Conservation (phyloP, 2,888 invertebrate species). For the Lingula anatina region DNA sequence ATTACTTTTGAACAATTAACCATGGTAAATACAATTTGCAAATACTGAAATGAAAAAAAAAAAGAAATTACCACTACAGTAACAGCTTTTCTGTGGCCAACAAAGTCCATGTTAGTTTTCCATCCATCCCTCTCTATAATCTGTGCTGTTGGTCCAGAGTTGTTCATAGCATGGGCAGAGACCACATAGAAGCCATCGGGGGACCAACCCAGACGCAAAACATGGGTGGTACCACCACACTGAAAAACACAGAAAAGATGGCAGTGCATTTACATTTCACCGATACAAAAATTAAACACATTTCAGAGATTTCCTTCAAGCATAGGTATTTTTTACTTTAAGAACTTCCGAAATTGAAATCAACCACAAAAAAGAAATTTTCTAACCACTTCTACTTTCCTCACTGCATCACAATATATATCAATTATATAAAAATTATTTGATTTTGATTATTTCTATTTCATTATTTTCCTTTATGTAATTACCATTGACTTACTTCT, state of each 20-base stretch:
- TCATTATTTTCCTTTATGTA: too few species aligned
- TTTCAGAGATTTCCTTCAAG: background rate
- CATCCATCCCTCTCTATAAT: conserved; percentile 77
- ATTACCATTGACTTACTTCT: conserved; percentile 56
- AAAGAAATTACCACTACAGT: conserved; percentile 67
- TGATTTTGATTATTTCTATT: too few species aligned
- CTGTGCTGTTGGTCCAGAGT: conserved; percentile 94
- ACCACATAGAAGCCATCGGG: conserved; percentile 95
- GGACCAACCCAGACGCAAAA: conserved; percentile 90
- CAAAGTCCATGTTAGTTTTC: conserved; percentile 93
- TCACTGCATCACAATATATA: too few species aligned
- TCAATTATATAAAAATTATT: too few species aligned
- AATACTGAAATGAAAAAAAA: too few species aligned
- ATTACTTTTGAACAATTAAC: too few species aligned
- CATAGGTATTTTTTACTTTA: too few species aligned
- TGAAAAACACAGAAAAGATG: conserved; percentile 20
- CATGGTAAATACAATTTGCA: too few species aligned
- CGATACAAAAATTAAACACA: background rate
- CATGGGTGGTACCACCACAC: conserved; percentile 80
- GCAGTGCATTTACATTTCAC: too few species aligned
- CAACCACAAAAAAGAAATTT: too few species aligned
- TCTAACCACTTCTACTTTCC: too few species aligned
- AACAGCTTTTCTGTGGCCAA: conserved; percentile 95
- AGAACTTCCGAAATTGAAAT: too few species aligned
- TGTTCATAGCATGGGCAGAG: conserved; percentile 98